A percentile compares a stretch with the other conserved stretches of the same genome.
Conservation (phyloP, 2,888 invertebrate species). For the Coelinius sp. region DNA sequence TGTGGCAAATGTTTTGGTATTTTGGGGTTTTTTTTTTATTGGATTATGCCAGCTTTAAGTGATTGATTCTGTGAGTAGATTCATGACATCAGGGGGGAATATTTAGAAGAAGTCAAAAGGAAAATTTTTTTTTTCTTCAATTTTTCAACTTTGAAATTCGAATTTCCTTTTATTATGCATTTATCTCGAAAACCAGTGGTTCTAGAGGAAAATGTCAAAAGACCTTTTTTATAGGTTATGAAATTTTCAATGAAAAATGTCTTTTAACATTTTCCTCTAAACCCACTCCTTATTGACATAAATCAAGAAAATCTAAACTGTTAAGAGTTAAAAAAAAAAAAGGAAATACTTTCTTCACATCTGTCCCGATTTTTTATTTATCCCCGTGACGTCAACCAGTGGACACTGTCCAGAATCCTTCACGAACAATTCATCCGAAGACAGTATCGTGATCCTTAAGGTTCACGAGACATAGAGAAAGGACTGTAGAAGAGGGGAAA, state of each 20-base stretch:
- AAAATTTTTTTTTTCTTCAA: too few relatives aligned
- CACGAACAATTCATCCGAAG: slow-evolving; percentile 20
- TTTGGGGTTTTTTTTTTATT: slow-evolving; percentile 2
- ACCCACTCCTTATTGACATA: too few relatives aligned
- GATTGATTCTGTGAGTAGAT: slow-evolving; percentile 23
- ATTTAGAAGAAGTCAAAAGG: too few relatives aligned
- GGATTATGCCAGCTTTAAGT: background rate
- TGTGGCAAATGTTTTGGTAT: background rate
- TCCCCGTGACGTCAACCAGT: slow-evolving; percentile 11
- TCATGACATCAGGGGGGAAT: too few relatives aligned
- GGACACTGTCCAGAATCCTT: slow-evolving; percentile 37
- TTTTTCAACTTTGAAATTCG: too few relatives aligned
- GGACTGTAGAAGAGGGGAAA: slow-evolving; percentile 29
- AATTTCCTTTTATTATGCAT: too few relatives aligned
- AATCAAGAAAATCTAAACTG: too few relatives aligned
- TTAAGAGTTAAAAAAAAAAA: slow-evolving; percentile 18
- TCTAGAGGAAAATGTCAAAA: too few relatives aligned
- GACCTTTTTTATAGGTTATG: too few relatives aligned
- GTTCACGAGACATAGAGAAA: slow-evolving; percentile 26
- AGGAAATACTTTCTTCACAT: slow-evolving; percentile 32
- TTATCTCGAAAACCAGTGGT: too few relatives aligned
- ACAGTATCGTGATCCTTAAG: slow-evolving; percentile 27
- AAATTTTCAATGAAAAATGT: too few relatives aligned
- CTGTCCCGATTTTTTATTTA: slow-evolving; percentile 43
- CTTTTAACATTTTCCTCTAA: too few relatives aligned